phyloP scores from a whole-genome alignment of 2,797 vertebrate genomes.

The Lithobates sylvaticus region DNA sequence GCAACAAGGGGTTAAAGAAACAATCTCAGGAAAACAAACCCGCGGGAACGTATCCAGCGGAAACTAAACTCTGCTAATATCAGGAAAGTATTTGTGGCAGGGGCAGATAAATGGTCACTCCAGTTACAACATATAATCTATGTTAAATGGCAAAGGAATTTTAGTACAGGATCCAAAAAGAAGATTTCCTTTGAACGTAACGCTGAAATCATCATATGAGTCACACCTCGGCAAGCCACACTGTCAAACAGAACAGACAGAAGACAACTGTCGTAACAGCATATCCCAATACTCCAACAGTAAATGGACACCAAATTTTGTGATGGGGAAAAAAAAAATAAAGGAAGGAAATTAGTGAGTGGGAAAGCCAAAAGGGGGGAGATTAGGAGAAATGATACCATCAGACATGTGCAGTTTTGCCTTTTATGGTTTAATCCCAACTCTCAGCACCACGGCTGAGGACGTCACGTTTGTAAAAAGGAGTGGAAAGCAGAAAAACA shows the following conservation, averaged over 20 bases:
- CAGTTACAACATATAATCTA: constrained; percentile 9
- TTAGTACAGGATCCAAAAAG: not conserved
- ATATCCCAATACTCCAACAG: not conserved
- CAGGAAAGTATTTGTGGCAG: constrained; percentile 33
- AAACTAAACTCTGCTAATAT: constrained; percentile 25
- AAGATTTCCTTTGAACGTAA: constrained; percentile 12
- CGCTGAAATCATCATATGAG: not conserved
- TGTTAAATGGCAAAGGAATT: constrained; percentile 23
- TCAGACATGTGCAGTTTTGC: constrained; percentile 64
- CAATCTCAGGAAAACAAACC: constrained; percentile 14
- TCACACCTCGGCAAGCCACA: constrained; percentile 18
- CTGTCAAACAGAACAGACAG: not conserved
- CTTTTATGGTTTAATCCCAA: constrained; percentile 76
- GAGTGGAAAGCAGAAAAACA: not conserved
- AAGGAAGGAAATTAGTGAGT: constrained; percentile 45
- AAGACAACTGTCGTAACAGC: not conserved
- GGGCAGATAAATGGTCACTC: not conserved
- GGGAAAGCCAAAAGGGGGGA: constrained; percentile 35
- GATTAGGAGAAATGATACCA: constrained; percentile 31
- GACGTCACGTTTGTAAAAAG: constrained; percentile 22
- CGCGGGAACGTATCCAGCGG: constrained; percentile 25
- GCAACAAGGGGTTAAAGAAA: constrained; percentile 26
- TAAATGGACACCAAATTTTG: constrained; percentile 9
- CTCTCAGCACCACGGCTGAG: constrained; percentile 42
- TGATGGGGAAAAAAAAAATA: constrained; percentile 3